phyloP scores from a whole-genome alignment of 2,888 invertebrate species.

The Fragum sueziense region DNA sequence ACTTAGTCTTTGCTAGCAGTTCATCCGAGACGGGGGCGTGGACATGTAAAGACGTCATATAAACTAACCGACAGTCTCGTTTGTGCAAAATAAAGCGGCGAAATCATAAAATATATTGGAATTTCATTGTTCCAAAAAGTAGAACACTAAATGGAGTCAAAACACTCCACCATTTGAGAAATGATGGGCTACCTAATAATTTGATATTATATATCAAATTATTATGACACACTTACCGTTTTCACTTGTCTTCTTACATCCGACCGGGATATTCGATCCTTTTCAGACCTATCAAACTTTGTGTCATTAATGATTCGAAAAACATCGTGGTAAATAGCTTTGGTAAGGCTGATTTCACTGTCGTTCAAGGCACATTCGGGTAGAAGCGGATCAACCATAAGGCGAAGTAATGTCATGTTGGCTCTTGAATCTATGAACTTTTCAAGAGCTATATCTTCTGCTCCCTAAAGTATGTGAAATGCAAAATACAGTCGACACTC shows the following conservation, averaged over 20 bases:
- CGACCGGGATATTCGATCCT: constrained; percentile 41
- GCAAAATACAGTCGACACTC: too few species aligned
- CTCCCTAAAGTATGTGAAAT: constrained; percentile 64
- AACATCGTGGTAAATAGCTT: constrained; percentile 72
- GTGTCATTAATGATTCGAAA: constrained; percentile 51
- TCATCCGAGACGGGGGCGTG: too few species aligned
- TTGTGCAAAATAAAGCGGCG: too few species aligned
- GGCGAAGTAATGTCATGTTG: constrained; percentile 72
- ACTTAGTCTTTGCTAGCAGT: too few species aligned
- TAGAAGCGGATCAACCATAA: constrained; percentile 72
- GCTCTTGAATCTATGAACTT: constrained; percentile 73
- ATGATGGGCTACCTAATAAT: too few species aligned
- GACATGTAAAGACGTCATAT: too few species aligned
- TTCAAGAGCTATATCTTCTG: constrained; percentile 68
- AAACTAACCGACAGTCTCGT: too few species aligned
- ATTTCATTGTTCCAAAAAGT: too few species aligned
- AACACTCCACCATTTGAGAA: too few species aligned
- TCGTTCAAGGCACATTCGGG: constrained; percentile 68
- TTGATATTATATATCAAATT: too few species aligned
- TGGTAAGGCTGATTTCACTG: constrained; percentile 67
- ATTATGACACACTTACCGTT: constrained; percentile 43
- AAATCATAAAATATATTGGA: too few species aligned
- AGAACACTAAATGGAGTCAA: too few species aligned
- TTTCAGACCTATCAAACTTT: constrained; percentile 11
- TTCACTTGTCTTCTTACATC: constrained; percentile 54